Conservation (phyloP, 1,140 invertebrate genomes). For the Musca vetustissima region DNA sequence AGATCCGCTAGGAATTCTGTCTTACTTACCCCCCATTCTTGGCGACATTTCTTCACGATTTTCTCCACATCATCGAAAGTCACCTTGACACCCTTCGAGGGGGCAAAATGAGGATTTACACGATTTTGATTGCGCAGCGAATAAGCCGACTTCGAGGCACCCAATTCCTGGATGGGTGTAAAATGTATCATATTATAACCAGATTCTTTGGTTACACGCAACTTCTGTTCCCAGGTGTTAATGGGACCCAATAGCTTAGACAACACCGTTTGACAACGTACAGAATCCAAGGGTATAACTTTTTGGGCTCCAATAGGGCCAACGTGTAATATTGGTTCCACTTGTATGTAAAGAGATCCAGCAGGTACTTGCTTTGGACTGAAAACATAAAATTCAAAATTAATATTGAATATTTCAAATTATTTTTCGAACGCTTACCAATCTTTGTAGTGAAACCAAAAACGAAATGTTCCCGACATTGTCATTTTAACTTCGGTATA, state of each 20-base stretch:
- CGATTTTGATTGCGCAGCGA: conserved; percentile 86
- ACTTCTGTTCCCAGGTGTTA: conserved; percentile 80
- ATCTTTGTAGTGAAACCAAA: conserved; percentile 74
- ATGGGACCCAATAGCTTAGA: conserved; percentile 91
- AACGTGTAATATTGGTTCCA: conserved; percentile 80
- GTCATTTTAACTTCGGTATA: conserved; percentile 64
- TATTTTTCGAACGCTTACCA: conserved; percentile 58
- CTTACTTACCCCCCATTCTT: conserved; percentile 82
- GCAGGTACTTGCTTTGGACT: conserved; percentile 55
- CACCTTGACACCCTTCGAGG: conserved; percentile 57
- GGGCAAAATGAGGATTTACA: conserved; percentile 76
- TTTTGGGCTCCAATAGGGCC: conserved; percentile 61
- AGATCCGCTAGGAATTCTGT: too few species aligned
- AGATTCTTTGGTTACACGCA: conserved; percentile 83
- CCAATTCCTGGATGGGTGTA: conserved; percentile 93
- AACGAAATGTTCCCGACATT: conserved; percentile 75
- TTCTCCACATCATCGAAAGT: conserved; percentile 75
- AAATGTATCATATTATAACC: conserved; percentile 98
- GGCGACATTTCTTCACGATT: conserved; percentile 78
- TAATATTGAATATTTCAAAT: background rate
- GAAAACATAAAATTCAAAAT: background rate
- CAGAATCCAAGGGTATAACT: conserved; percentile 77
- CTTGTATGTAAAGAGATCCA: conserved; percentile 86
- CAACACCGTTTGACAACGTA: conserved; percentile 93
- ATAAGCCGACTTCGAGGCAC: conserved; percentile 88